Base-by-base conservation (phyloP, 2,113 vertebrate species). In the Dinomys branickii region DNA sequence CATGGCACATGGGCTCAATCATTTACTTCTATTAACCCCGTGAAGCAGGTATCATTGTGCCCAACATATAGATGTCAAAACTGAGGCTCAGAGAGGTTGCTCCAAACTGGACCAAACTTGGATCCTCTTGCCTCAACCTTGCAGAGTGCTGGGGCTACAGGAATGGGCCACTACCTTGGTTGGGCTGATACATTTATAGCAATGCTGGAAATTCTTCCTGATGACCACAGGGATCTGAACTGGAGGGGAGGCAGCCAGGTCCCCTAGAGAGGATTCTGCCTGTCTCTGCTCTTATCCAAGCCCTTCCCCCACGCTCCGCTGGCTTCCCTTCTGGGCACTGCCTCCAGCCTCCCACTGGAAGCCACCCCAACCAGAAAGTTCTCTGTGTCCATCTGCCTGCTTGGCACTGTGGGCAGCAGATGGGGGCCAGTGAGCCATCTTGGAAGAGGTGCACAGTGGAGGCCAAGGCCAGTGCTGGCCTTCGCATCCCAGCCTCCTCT, bases 391-490 rank as follows among this genome's bases (percentile, higher is more conserved):
- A 88, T 95, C 93, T 97, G 91, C 52, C 86, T 20, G 33, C 63
- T 47, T 94, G 95, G 95, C 94, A 11, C 0, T 11, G 86, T 0
- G 54, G 96, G 63, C 81, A 20, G 94, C 73, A 94, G 96, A 84
- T 75, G 73, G 80, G 67, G 80, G 82, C 84, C 83, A 59, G 11
- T 0, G 3, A 44, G 69, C 44, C 58, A 8, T 81, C 71, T 91
- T 86, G 91, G 95, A 85, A 83, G 86, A 92, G 69, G 41, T n/a
- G 4, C 1, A 0, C 7, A 1, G 75, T 38, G 41, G 24, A 50
- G 85, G 33, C 26, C 56, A 69, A 85, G 82, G 81, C 92, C 75
- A 4, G 61, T 0, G 13, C 19, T 0, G 58, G 1, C 91, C 65
- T 52, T 89, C 33, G 67, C 84, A 5, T 67, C 63, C 3, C 26